These are phyloP conservation scores for Euglossa dilemma DNA, from an alignment of 1,140 invertebrate species.

Conservation along the genomic window DNA sequence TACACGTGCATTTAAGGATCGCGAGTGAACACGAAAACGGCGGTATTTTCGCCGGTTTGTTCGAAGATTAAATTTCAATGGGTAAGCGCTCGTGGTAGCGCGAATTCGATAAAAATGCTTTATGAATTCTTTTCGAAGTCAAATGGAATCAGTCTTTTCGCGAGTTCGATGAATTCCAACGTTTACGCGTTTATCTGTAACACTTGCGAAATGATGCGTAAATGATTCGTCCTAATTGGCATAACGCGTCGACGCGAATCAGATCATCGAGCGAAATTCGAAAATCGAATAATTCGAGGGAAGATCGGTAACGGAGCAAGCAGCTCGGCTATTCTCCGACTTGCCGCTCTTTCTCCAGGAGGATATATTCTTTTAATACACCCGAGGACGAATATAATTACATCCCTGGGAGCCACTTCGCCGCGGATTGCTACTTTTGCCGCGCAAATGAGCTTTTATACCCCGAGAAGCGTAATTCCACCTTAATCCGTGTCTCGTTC, in stretches of 20 bases:
- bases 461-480: constrained; percentile 1
- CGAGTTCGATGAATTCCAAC: background rate
- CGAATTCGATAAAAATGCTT: constrained; percentile 15
- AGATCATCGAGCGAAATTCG: too few species aligned
- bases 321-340: background rate
- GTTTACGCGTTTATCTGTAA: background rate
- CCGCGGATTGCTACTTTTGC: constrained; percentile 12
- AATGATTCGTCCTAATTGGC: background rate
- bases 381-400: constrained; percentile 8
- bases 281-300: background rate
- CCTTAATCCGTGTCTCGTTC: constrained; percentile 3
- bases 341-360: background rate
- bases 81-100: background rate
- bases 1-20: background rate
- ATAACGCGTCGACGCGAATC: constrained; percentile 16
- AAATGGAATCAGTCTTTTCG: constrained; percentile 7
- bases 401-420: constrained; percentile 8
- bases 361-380: constrained; percentile 27
- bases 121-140: background rate
- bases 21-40: background rate
- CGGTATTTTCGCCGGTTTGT: background rate
- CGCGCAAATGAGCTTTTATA: constrained; percentile 22
- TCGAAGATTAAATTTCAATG: constrained; percentile 22
- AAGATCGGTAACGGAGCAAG: background rate
- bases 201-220: background rate